Conservation (phyloP, 2,113 vertebrate genomes). For the Engraulis encrasicolus region DNA sequence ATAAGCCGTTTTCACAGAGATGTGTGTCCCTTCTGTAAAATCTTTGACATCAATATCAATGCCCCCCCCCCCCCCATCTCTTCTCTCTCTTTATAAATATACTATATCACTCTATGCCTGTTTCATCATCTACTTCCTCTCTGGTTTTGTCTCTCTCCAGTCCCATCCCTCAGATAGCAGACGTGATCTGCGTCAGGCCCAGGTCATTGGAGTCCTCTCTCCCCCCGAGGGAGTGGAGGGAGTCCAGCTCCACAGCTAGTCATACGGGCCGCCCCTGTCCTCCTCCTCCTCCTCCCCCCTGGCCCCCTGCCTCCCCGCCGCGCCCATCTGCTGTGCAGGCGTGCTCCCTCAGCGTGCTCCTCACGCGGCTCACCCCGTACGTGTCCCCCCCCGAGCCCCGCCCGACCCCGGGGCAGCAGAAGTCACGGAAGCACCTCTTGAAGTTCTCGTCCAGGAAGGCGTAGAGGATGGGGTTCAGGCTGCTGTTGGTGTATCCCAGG, state of each 20-base stretch:
- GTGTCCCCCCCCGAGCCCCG: constrained; percentile 77
- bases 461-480: too few species aligned
- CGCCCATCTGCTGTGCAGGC: constrained; percentile 75
- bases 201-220: constrained; percentile 85
- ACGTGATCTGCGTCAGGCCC: constrained; percentile 89
- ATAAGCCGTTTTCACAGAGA: too few species aligned
- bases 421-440: constrained; percentile 95
- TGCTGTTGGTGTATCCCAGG: too few species aligned
- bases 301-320: too few species aligned
- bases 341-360: constrained; percentile 84
- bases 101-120: too few species aligned
- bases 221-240: constrained; percentile 74
- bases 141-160: neutral
- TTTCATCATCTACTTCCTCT: too few species aligned
- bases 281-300: too few species aligned
- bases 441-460: too few species aligned
- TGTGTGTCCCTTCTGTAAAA: too few species aligned
- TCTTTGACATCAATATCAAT: too few species aligned
- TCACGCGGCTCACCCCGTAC: constrained; percentile 80
- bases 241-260: constrained; percentile 93
- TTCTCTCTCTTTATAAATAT: neutral
- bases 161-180: constrained; percentile 72
- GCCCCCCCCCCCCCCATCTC: neutral
- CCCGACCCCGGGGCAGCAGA: constrained; percentile 83
- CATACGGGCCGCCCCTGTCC: constrained; percentile 87